A percentile compares a stretch with the other conserved stretches of the same genome.
Evolutionary conservation across 2,797 vertebrate species (phyloP).

Genomic region (Corythornis leucogaster): DNA sequence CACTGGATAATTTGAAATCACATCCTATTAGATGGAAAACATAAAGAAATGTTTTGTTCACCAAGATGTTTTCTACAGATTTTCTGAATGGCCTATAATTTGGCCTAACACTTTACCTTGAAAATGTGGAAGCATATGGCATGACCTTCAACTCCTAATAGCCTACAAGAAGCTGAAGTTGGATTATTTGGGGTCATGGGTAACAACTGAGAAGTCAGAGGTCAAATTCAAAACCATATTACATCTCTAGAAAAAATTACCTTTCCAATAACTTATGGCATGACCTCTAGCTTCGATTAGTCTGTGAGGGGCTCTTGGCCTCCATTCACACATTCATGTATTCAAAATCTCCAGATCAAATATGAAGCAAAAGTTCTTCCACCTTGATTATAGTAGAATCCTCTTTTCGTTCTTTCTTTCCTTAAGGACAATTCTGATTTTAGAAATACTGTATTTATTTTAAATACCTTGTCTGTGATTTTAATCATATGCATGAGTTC

Average conservation of each 20-base stretch:
- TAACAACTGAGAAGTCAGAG: slow-evolving; percentile 46
- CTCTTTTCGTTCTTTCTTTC: not conserved
- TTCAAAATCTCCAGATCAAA: slow-evolving; percentile 36
- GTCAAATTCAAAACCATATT: slow-evolving; percentile 67
- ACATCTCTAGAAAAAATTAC: slow-evolving; percentile 47
- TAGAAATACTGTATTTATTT: not conserved
- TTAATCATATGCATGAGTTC: slow-evolving; percentile 35
- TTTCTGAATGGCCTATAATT: slow-evolving; percentile 48
- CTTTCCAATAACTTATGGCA: slow-evolving; percentile 48
- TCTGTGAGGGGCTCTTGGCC: slow-evolving; percentile 31
- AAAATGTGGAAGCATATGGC: slow-evolving; percentile 22
- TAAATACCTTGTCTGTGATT: not conserved
- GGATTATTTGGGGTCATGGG: slow-evolving; percentile 54
- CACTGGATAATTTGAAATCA: not conserved
- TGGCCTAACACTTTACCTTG: slow-evolving; percentile 56
- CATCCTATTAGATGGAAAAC: not conserved
- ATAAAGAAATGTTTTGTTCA: slow-evolving; percentile 35
- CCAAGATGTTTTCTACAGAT: slow-evolving; percentile 52
- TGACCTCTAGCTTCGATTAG: slow-evolving; percentile 38
- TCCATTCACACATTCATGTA: slow-evolving; percentile 61
- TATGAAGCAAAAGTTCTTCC: slow-evolving; percentile 4
- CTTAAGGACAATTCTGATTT: not conserved
- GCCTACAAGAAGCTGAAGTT: slow-evolving; percentile 53
- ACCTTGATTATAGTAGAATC: not conserved
- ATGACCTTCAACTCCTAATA: slow-evolving; percentile 58